Conservation (phyloP, 2,797 vertebrate species). For the Rhinatrema bivittatum region DNA sequence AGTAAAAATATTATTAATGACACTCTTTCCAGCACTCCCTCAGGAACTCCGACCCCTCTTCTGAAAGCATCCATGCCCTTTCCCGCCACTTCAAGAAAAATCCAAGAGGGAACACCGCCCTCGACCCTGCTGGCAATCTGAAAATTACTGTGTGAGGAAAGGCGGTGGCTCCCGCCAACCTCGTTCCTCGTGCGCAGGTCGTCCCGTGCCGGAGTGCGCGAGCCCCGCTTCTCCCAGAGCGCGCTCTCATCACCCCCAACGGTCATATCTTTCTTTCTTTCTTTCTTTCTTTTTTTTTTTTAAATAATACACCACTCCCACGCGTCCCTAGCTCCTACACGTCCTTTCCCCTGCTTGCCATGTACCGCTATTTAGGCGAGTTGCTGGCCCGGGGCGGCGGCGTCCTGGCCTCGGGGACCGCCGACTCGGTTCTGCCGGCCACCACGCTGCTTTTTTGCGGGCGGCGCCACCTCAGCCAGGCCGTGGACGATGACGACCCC, state of each 20-base stretch:
- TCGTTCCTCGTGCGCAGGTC: no score
- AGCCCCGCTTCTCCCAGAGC: slow-evolving; percentile 6
- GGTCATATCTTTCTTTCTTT: slow-evolving; percentile 7
- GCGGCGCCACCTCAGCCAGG: slow-evolving; percentile 74
- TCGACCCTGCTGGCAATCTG: no score
- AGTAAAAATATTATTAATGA: no score
- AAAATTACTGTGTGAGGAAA: no score
- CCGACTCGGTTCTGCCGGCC: slow-evolving; percentile 57
- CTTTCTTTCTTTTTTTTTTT: slow-evolving; percentile 6
- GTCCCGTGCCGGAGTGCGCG: not conserved
- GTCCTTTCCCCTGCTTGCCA: slow-evolving; percentile 44
- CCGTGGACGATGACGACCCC: slow-evolving; percentile 75
- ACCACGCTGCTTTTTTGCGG: slow-evolving; percentile 51
- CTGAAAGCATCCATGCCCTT: no score
- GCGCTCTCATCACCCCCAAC: not conserved
- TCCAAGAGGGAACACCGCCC: no score
- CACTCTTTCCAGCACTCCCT: no score
- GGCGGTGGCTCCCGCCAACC: no score
- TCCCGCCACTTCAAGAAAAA: no score
- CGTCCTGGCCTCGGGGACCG: slow-evolving; percentile 63
- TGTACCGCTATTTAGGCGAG: slow-evolving; percentile 88
- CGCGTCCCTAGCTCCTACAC: no score
- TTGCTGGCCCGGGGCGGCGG: slow-evolving; percentile 63
- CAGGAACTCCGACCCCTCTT: no score
- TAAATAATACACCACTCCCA: not conserved